A percentile compares a stretch with the other conserved stretches of the same genome.
phyloP scores from a whole-genome alignment of 2,888 invertebrate genomes.

The Drosophila phalerata region DNA sequence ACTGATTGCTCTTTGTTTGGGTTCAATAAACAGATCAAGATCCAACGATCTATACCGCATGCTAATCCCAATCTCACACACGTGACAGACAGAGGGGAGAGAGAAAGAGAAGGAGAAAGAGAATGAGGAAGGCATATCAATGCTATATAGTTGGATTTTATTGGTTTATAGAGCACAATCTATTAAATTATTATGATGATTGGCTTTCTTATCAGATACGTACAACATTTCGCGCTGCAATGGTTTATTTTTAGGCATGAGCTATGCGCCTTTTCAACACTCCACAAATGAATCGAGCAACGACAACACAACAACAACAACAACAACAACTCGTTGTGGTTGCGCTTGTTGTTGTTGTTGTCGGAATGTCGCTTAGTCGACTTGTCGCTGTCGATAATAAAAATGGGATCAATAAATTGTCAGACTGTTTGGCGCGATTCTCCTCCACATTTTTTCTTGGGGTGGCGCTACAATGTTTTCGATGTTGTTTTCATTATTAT shows the following conservation, averaged over 20 bases:
- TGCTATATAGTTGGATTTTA: conserved; percentile 51
- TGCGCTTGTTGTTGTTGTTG: conserved; percentile 14
- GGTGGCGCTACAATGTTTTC: conserved; percentile 29
- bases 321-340: conserved; percentile 6
- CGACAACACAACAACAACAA: conserved; percentile 20
- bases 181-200: conserved; percentile 77
- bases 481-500: conserved; percentile 24
- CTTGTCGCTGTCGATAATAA: conserved; percentile 50
- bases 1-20: conserved; percentile 9
- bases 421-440: conserved; percentile 77
- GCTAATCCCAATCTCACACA: conserved; percentile 20
- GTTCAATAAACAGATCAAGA: conserved; percentile 31
- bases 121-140: conserved; percentile 8
- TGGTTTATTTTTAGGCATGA: conserved; percentile 75
- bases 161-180: conserved; percentile 71
- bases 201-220: conserved; percentile 67
- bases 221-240: conserved; percentile 53
- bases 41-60: conserved; percentile 12
- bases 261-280: conserved; percentile 53
- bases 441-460: conserved; percentile 30
- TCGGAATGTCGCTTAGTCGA: conserved; percentile 17
- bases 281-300: conserved; percentile 24
- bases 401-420: conserved; percentile 74
- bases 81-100: not conserved
- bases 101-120: not conserved